A percentile compares a stretch with the other conserved stretches of the same genome.
Conservation (phyloP, 2,888 invertebrate species). For the Synergus japonicus region DNA sequence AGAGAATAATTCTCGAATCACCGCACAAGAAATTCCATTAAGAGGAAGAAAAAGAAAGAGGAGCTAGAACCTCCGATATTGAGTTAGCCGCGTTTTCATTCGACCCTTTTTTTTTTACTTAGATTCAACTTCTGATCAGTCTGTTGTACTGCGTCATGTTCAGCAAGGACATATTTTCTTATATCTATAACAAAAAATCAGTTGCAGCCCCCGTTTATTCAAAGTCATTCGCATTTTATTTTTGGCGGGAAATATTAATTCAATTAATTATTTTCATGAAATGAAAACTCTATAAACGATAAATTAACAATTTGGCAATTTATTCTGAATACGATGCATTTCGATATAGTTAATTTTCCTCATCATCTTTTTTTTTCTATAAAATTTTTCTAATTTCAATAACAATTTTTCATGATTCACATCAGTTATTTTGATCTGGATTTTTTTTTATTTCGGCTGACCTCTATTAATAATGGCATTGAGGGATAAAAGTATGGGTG, state of each 20-base stretch:
- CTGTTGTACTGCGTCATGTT: not conserved
- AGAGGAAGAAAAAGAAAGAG: slow-evolving; percentile 67
- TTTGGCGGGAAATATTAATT: not conserved
- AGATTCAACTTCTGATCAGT: slow-evolving; percentile 56
- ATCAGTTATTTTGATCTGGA: slow-evolving; percentile 1
- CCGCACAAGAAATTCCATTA: slow-evolving; percentile 74
- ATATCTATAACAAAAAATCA: not conserved
- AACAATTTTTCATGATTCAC: slow-evolving; percentile 3
- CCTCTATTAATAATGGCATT: slow-evolving; percentile 38
- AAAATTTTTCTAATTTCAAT: not conserved
- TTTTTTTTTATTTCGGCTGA: slow-evolving; percentile 30
- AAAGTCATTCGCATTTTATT: not conserved
- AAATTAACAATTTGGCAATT: no score
- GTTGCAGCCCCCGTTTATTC: not conserved
- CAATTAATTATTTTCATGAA: not conserved
- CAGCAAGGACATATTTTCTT: not conserved
- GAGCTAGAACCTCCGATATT: slow-evolving; percentile 67
- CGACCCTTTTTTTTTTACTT: slow-evolving; percentile 67
- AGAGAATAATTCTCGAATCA: slow-evolving; percentile 72
- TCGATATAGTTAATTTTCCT: not conserved
- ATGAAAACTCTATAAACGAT: not conserved
- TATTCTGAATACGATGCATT: not conserved
- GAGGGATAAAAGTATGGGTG: slow-evolving; percentile 44
- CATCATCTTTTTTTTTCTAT: not conserved
- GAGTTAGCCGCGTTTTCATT: slow-evolving; percentile 74